Evolutionary conservation across 2,113 vertebrate genomes (phyloP).

Genomic region (Indicator indicator): DNA sequence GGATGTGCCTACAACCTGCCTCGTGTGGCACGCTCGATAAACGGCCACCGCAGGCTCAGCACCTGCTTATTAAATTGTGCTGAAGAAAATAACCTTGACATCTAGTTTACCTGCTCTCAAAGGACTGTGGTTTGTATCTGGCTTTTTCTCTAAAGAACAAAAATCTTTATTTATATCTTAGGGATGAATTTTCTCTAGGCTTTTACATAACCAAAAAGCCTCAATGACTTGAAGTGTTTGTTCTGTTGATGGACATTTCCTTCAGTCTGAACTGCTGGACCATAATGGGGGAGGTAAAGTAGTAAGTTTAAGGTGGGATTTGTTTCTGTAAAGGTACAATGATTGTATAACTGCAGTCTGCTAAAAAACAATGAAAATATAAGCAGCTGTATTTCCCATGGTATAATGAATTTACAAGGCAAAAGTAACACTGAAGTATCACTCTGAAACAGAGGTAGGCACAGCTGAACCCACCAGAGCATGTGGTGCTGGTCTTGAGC

Average conservation of each 20-base stretch:
- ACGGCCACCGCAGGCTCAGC: not conserved
- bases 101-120: not conserved
- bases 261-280: not conserved
- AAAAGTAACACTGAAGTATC: not conserved
- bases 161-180: not conserved
- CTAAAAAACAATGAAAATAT: not conserved
- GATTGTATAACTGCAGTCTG: not conserved
- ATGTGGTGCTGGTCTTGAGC: not conserved
- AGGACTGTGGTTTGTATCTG: not conserved
- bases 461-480: not conserved
- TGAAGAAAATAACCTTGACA: not conserved
- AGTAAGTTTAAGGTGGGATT: not conserved
- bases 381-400: not conserved
- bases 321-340: not conserved
- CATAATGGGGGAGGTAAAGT: not conserved
- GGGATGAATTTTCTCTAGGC: not conserved
- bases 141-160: not conserved
- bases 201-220: not conserved
- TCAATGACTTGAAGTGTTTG: not conserved
- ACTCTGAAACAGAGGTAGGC: not conserved
- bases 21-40: accelerated
- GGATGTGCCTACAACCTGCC: accelerated
- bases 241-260: not conserved
- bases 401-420: not conserved
- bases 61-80: not conserved